A percentile compares a stretch with the other conserved stretches of the same genome.
phyloP scores from a whole-genome alignment of 2,113 vertebrate species.

The Laterallus jamaicensis region DNA sequence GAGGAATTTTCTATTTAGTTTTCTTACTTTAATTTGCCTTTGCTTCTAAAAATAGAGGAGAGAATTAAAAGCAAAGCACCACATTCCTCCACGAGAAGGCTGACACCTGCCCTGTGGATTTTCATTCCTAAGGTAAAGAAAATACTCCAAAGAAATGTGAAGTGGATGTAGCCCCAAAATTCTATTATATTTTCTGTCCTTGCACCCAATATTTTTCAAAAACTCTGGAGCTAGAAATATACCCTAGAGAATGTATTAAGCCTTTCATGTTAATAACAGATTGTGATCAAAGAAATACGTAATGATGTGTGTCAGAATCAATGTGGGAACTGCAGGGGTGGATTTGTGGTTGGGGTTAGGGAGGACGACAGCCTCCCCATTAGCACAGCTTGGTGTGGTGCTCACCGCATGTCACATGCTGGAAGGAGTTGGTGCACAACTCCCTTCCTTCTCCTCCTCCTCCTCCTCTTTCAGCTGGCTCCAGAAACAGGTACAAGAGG shows the following conservation, averaged over 20 bases:
- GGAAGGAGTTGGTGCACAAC: neutral
- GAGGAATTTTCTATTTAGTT: neutral
- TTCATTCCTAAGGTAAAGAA: neutral
- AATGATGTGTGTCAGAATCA: neutral
- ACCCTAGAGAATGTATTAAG: neutral
- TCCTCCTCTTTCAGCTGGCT: neutral
- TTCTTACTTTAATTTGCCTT: neutral
- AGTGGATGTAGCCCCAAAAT: neutral
- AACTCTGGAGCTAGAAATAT: neutral
- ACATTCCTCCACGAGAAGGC: neutral
- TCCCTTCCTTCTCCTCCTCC: neutral
- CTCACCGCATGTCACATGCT: fast-evolving
- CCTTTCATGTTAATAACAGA: slow-evolving; percentile 10
- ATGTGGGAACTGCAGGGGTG: neutral
- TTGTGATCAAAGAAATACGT: slow-evolving; percentile 38
- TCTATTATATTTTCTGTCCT: neutral
- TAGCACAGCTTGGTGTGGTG: neutral
- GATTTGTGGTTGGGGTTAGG: neutral
- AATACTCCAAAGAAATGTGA: neutral
- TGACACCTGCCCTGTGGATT: neutral
- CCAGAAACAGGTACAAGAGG: neutral
- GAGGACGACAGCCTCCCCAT: neutral
- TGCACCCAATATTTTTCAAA: neutral
- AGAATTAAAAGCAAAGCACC: neutral
- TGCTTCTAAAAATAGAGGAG: neutral